Conservation (phyloP, 1,140 invertebrate genomes). For the Wiebesia pumilae region DNA sequence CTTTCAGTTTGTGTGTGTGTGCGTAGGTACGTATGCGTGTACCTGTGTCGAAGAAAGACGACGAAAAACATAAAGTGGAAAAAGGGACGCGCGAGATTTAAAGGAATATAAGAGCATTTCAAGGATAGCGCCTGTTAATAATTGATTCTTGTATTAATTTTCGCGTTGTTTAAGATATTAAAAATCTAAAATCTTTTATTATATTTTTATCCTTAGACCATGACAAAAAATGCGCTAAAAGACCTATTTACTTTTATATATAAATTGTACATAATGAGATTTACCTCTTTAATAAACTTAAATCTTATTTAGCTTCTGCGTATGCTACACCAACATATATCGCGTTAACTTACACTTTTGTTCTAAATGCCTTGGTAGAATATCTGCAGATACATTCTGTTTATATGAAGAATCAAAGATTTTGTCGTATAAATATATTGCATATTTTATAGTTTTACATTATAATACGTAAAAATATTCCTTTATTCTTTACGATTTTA, state of each 20-base stretch:
- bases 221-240: neutral
- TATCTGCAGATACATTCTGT: neutral
- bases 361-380: neutral
- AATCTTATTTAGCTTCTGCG: slow-evolving; percentile 11
- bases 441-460: no score
- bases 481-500: no score
- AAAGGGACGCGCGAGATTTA: slow-evolving; percentile 22
- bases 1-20: slow-evolving; percentile 2
- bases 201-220: slow-evolving; percentile 7
- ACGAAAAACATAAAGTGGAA: slow-evolving; percentile 45
- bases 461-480: no score
- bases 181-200: neutral
- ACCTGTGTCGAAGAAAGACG: slow-evolving; percentile 12
- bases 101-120: slow-evolving; percentile 25
- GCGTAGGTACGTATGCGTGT: neutral
- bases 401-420: neutral
- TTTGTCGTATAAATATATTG: no score
- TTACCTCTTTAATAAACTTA: slow-evolving; percentile 48
- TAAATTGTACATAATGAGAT: slow-evolving; percentile 26
- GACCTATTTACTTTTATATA: neutral
- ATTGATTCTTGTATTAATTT: slow-evolving; percentile 54
- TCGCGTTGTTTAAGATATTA: slow-evolving; percentile 29
- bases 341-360: neutral
- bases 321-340: neutral
- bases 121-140: slow-evolving; percentile 45